phyloP scores from a whole-genome alignment of 2,113 vertebrate species.

The Neodon shergylaensis region DNA sequence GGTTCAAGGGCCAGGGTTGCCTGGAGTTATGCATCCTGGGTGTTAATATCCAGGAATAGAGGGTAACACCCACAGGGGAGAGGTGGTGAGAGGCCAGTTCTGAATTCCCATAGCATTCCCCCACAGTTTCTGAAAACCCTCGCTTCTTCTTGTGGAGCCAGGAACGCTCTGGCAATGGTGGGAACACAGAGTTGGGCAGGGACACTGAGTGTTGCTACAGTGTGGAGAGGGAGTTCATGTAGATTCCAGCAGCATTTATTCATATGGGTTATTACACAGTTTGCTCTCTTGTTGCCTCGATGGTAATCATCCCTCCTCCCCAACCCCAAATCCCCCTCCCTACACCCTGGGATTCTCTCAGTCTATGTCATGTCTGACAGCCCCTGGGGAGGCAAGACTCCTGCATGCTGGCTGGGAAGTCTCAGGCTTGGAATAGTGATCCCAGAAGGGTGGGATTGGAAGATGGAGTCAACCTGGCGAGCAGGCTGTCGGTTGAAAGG shows the following conservation, averaged over 20 bases:
- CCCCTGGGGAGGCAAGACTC: not conserved
- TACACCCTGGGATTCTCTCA: not conserved
- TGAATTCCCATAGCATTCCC: not conserved
- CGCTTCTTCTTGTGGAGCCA: not conserved
- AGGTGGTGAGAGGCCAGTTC: not conserved
- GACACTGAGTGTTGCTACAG: not conserved
- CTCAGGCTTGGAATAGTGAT: not conserved
- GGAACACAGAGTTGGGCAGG: not conserved
- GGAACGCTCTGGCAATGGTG: not conserved
- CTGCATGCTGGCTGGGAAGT: not conserved
- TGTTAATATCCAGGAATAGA: not conserved
- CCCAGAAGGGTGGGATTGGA: not conserved
- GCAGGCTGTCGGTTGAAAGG: not conserved
- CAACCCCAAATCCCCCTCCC: no score
- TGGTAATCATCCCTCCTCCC: no score
- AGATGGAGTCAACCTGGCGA: not conserved
- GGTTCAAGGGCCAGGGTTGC: not conserved
- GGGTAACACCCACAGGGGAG: not conserved
- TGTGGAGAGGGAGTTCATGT: not conserved
- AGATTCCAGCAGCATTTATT: not conserved
- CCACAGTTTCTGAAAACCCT: not conserved
- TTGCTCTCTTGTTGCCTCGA: not conserved
- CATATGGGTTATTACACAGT: rapidly evolving
- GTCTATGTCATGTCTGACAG: not conserved
- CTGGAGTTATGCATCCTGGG: not conserved